phyloP scores from a whole-genome alignment of 2,888 invertebrate species.

The Margaritifera margaritifera region DNA sequence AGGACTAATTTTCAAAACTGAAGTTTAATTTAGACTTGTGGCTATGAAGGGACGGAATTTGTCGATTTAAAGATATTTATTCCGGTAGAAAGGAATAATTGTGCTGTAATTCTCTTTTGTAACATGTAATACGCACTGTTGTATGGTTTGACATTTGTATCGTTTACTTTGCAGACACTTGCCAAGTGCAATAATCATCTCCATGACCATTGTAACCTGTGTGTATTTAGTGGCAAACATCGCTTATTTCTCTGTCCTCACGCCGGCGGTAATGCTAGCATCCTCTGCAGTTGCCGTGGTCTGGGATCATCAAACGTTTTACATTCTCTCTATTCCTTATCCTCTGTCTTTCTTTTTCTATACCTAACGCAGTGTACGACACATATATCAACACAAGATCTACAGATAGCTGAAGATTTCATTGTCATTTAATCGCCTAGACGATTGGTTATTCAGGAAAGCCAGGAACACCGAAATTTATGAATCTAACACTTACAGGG shows the following conservation, averaged over 20 bases:
- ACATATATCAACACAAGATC: not conserved
- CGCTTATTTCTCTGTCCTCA: constrained; percentile 64
- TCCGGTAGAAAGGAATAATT: too few relatives aligned
- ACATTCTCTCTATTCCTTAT: not conserved
- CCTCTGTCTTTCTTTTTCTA: not conserved
- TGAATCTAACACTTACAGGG: too few relatives aligned
- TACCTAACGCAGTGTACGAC: not conserved
- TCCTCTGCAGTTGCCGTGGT: constrained; percentile 77
- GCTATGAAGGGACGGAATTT: too few relatives aligned
- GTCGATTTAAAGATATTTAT: too few relatives aligned
- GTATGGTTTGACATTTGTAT: not conserved
- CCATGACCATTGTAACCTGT: constrained; percentile 58
- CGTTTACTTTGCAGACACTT: constrained; percentile 59
- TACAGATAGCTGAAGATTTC: too few relatives aligned
- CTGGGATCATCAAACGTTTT: constrained; percentile 65
- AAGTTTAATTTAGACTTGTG: too few relatives aligned
- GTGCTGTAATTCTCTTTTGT: too few relatives aligned
- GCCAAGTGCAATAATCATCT: constrained; percentile 63
- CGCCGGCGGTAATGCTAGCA: constrained; percentile 59
- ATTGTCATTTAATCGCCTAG: too few relatives aligned
- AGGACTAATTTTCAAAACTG: too few relatives aligned
- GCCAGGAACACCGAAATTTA: too few relatives aligned
- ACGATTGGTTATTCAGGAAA: too few relatives aligned
- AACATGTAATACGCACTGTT: not conserved
- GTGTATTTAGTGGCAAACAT: constrained; percentile 65